These are phyloP conservation scores for Drosophila baimaii DNA, from an alignment of 1,140 invertebrate species.

Conservation along the genomic window DNA sequence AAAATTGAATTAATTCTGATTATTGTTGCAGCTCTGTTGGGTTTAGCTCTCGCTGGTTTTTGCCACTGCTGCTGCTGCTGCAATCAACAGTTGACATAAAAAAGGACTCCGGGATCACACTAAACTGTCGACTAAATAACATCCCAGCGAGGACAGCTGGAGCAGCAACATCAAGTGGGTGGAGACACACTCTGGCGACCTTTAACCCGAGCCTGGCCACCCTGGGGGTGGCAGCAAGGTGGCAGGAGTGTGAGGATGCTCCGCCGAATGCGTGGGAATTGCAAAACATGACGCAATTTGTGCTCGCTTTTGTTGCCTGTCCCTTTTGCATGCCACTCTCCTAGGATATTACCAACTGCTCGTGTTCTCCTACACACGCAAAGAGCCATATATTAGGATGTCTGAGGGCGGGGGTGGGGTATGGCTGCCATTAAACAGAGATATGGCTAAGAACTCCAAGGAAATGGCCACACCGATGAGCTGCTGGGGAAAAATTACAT, in stretches of 20 bases:
- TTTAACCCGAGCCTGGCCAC: conserved; percentile 54
- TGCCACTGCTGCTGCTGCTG: conserved; percentile 35
- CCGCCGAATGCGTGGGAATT: conserved; percentile 61
- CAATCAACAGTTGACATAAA: conserved; percentile 60
- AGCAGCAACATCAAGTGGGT: conserved; percentile 54
- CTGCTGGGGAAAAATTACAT: neutral
- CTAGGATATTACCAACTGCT: conserved; percentile 49
- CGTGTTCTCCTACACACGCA: conserved; percentile 39
- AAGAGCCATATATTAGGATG: conserved; percentile 36
- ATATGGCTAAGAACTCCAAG: conserved; percentile 20
- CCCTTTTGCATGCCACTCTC: conserved; percentile 53
- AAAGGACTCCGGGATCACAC: conserved; percentile 34
- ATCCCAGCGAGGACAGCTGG: conserved; percentile 35
- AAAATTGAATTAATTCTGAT: conserved; percentile 68
- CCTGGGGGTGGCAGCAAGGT: neutral
- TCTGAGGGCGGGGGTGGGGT: neutral
- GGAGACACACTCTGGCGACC: conserved; percentile 54
- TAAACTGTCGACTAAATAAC: conserved; percentile 50
- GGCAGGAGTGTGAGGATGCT: neutral
- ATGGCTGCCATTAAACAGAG: conserved; percentile 30
- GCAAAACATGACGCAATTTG: conserved; percentile 75
- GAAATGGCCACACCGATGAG: neutral
- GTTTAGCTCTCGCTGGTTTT: neutral
- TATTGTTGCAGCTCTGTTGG: conserved; percentile 38
- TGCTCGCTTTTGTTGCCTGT: conserved; percentile 54